Evolutionary conservation across 2,888 invertebrate species (phyloP).

Genomic region (Aquatica leii): DNA sequence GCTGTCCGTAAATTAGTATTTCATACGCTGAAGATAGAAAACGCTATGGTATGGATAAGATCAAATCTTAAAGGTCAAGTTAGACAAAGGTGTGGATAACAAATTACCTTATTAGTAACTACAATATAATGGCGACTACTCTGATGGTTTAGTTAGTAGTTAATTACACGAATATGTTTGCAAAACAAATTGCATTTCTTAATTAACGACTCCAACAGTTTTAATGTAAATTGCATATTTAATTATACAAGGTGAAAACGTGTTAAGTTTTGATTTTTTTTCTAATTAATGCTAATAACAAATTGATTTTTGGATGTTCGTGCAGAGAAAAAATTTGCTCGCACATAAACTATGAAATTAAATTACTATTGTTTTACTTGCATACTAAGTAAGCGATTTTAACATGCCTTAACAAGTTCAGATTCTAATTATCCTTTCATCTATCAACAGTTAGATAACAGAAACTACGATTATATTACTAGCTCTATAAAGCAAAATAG

Average conservation of each 20-base stretch:
- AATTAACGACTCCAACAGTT: conserved; percentile 16
- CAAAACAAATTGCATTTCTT: conserved; percentile 20
- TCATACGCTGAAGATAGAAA: conserved; percentile 43
- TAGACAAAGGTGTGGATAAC: conserved; percentile 26
- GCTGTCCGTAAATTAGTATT: conserved; percentile 53
- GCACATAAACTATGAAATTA: too few relatives aligned
- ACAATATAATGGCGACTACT: conserved; percentile 17
- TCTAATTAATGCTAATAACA: not conserved
- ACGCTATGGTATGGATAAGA: conserved; percentile 26
- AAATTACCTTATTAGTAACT: conserved; percentile 28
- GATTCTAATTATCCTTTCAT: too few relatives aligned
- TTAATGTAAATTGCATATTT: conserved; percentile 7
- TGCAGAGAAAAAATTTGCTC: too few relatives aligned
- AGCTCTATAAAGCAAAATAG: too few relatives aligned
- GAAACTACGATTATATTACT: too few relatives aligned
- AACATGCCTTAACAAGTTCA: too few relatives aligned
- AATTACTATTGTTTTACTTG: too few relatives aligned
- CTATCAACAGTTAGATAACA: too few relatives aligned
- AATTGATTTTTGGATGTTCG: conserved; percentile 8
- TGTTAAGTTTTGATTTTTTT: conserved; percentile 2
- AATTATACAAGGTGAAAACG: conserved; percentile 20
- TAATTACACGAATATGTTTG: conserved; percentile 21
- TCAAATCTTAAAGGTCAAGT: conserved; percentile 25
- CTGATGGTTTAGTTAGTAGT: conserved; percentile 13
- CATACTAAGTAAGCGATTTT: too few relatives aligned